Percentiles rank a stretch among this genome's conserved stretches.
Evolutionary conservation across 2,797 vertebrate genomes (phyloP).

Genomic region (Ara ararauna): DNA sequence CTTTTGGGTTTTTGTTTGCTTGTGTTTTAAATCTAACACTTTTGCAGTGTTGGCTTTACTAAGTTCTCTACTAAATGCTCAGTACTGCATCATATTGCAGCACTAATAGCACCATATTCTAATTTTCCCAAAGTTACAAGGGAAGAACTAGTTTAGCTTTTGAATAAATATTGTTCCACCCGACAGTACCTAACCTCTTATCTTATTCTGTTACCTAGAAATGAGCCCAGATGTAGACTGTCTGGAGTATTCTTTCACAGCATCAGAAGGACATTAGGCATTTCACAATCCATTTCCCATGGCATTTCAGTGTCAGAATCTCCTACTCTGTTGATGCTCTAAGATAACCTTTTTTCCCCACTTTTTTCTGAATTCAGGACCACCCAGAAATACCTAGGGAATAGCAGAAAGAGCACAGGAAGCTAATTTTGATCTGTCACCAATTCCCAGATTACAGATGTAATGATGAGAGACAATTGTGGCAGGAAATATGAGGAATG

Average conservation of each 20-base stretch:
- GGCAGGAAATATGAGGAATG: background rate
- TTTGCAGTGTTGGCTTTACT: background rate
- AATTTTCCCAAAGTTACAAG: background rate
- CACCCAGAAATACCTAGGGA: background rate
- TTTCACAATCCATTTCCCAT: constrained; percentile 10
- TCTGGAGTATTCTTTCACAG: background rate
- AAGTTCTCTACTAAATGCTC: background rate
- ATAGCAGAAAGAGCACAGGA: background rate
- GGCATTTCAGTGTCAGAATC: constrained; percentile 10
- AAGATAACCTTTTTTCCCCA: background rate
- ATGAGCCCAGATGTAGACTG: background rate
- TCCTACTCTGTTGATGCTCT: background rate
- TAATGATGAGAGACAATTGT: background rate
- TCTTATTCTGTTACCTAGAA: background rate
- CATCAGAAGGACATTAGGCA: background rate
- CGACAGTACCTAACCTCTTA: background rate
- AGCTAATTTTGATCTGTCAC: background rate
- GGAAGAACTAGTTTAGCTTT: background rate
- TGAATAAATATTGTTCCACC: background rate
- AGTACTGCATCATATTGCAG: background rate
- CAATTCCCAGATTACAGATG: background rate
- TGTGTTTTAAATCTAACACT: background rate
- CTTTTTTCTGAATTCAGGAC: background rate
- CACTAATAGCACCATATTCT: background rate
- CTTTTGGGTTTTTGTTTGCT: background rate